Evolutionary conservation across 2,888 invertebrate genomes (phyloP), one percentile per base, ranked within the genome.

Genomic region (Apantesis nais): DNA sequence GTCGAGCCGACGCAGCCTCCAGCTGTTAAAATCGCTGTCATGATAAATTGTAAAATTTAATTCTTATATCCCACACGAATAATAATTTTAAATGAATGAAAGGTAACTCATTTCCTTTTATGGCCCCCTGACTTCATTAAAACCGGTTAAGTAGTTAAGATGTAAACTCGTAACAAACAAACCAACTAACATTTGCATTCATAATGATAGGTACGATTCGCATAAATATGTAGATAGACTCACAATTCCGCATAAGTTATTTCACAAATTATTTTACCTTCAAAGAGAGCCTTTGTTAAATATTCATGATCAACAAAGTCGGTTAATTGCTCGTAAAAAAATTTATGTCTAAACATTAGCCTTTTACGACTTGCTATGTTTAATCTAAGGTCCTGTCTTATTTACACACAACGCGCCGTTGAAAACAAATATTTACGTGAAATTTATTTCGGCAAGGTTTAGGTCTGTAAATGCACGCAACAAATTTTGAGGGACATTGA

Each of bases 301-400:
- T 72, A 78, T 78, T 81, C 76, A 74, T 55, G 55, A 63, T 63
- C 62, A 41, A 72, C 58, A 67, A 58, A 66, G 66, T 61, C 61
- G 37, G 67, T 69, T 72, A 75, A 81, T 78, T 67, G 67, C 19
- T 81, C 74, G 64, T 81, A 78, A 74, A 78, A 76, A 69, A 74
- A 69, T 75, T 75, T 78, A 78, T 48, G 66, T 74, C 62, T 44
- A 44, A 55, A 70, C 68, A 78, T 81, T 75, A 76, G 71, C 65
- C 68, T 68, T 81, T 78, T 68, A 76, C 64, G 60, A 66, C 44
- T 73, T 48, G 63, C 68, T 67, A 70, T 62, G 22, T 62, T 67
- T 19, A 60, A 31, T 61, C 4, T 14, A 48, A 34, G 4, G 14
- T 8, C 7, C 19, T 44, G 41, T 41, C 25, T 19, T 52, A n/a